These are phyloP conservation scores for Pipa parva DNA, from an alignment of 2,113 vertebrate species.

Conservation along the genomic window DNA sequence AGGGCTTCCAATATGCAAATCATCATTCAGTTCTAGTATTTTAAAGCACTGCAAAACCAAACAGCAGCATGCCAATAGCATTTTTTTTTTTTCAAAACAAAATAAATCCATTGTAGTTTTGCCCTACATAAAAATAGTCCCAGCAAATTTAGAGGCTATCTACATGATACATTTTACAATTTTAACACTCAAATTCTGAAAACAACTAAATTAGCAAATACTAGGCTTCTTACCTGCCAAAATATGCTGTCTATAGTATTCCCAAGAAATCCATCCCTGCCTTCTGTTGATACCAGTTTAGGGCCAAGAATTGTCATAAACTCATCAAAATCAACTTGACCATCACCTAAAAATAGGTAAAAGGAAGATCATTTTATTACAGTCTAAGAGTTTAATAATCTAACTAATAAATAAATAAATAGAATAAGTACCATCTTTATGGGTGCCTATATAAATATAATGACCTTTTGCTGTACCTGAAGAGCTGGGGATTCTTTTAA, in stretches of 20 bases:
- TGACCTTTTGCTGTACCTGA: too few species aligned
- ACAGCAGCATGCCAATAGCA: not conserved
- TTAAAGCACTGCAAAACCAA: too few species aligned
- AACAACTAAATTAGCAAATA: too few species aligned
- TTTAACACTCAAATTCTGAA: not conserved
- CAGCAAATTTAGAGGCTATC: not conserved
- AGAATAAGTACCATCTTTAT: too few species aligned
- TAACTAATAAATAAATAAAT: too few species aligned
- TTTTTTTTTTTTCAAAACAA: not conserved
- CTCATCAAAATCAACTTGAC: conserved; percentile 95
- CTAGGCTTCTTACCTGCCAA: conserved; percentile 80
- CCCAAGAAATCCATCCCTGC: conserved; percentile 89
- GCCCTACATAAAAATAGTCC: not conserved
- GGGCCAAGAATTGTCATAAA: conserved; percentile 98
- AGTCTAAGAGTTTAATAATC: too few species aligned
- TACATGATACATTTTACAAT: not conserved
- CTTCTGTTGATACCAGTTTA: conserved; percentile 90
- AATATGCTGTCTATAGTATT: conserved; percentile 97
- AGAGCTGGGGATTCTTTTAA: too few species aligned
- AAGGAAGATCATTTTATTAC: too few species aligned
- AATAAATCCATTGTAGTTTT: not conserved
- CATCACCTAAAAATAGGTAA: conserved; percentile 74
- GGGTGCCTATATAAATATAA: too few species aligned
- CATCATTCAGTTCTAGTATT: too few species aligned
- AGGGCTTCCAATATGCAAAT: too few species aligned